Conservation (phyloP, 2,888 invertebrate species). For the Silvanus unidentatus region DNA sequence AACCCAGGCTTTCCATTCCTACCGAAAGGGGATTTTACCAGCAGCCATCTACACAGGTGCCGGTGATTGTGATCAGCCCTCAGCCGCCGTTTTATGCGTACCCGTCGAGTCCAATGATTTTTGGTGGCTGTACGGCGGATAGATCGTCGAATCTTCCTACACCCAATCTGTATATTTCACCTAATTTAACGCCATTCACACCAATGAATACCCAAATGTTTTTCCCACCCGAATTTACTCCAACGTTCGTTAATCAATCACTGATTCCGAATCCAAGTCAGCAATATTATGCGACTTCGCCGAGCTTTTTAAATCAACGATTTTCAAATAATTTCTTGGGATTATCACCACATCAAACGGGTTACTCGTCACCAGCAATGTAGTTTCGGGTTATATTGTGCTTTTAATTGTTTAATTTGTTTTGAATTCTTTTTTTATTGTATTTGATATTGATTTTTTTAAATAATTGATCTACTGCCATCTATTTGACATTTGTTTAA, state of each 20-base stretch:
- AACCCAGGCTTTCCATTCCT: not conserved
- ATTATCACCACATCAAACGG: not conserved
- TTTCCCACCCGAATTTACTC: conserved; percentile 20
- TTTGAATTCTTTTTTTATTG: too few species aligned
- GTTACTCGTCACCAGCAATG: not conserved
- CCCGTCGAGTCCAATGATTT: not conserved
- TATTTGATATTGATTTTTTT: too few species aligned
- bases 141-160: conserved; percentile 1
- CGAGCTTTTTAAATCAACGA: conserved; percentile 18
- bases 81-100: conserved; percentile 3
- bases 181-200: conserved; percentile 20
- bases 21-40: conserved; percentile 4
- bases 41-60: conserved; percentile 8
- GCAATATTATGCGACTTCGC: conserved; percentile 5
- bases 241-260: too few species aligned
- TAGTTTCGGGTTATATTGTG: too few species aligned
- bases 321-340: conserved; percentile 6
- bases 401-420: too few species aligned
- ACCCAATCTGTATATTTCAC: conserved; percentile 9
- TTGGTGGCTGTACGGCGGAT: not conserved
- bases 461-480: too few species aligned
- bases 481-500: too few species aligned
- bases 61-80: conserved; percentile 14
- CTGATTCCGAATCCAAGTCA: conserved; percentile 17
- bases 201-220: conserved; percentile 19